Percentiles rank a stretch among this genome's conserved stretches.
phyloP scores from a whole-genome alignment of 2,113 vertebrate species.

The Puma concolor region DNA sequence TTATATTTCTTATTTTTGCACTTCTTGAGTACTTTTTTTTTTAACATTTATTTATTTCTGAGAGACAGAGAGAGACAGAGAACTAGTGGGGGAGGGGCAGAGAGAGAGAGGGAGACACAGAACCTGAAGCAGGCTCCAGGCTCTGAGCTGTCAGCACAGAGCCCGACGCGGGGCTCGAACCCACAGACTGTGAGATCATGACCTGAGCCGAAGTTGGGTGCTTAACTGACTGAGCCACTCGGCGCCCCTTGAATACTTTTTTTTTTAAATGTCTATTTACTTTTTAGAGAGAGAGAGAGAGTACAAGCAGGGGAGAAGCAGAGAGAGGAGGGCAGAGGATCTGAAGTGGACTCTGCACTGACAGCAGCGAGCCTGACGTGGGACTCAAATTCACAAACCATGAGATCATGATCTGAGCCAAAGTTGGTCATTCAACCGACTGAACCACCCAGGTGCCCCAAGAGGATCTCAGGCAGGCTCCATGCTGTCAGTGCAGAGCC shows the following conservation, averaged over 20 bases:
- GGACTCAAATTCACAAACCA: no score
- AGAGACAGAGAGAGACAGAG: background rate
- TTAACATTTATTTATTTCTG: background rate
- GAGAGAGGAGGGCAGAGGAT: no score
- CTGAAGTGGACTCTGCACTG: no score
- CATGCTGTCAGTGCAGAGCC: background rate
- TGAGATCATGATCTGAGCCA: no score
- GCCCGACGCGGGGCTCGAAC: rapidly evolving
- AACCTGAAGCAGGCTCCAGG: background rate
- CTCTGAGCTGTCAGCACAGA: background rate
- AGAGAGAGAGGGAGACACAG: background rate
- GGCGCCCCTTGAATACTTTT: background rate
- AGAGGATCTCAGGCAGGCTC: background rate
- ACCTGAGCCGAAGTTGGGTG: background rate
- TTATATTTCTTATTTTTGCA: background rate
- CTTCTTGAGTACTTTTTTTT: background rate
- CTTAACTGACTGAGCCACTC: background rate
- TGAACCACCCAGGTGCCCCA: no score
- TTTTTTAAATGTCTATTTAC: no score
- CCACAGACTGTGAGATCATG: background rate
- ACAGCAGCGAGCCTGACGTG: no score
- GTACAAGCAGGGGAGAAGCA: no score
- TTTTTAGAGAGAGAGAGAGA: no score
- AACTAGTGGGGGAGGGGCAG: background rate
- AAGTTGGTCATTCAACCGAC: no score